These are phyloP conservation scores for Hesperia comma DNA, from an alignment of 2,888 invertebrate species.

Conservation along the genomic window DNA sequence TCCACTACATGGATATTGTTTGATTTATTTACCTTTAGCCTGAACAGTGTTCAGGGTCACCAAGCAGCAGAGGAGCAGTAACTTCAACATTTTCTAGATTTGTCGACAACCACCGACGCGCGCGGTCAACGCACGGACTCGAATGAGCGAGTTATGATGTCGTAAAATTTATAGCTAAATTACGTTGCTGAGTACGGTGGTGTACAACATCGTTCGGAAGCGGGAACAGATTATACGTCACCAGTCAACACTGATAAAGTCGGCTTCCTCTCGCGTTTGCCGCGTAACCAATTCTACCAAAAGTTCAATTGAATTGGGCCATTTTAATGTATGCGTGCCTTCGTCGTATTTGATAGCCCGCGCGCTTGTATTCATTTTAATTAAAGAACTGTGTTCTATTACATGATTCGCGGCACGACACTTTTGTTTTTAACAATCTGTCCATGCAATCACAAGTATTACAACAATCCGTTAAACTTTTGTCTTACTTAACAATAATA, in stretches of 20 bases:
- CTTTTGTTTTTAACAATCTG: constrained; percentile 2
- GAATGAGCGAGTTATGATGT: constrained; percentile 50
- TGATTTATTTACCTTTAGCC: constrained; percentile 21
- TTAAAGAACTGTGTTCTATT: no score
- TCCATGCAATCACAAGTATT: neutral
- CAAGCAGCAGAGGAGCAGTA: constrained; percentile 48
- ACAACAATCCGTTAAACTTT: neutral
- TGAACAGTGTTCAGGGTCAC: constrained; percentile 43
- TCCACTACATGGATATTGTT: neutral
- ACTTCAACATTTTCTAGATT: constrained; percentile 53
- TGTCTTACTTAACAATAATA: no score
- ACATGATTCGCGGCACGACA: no score
- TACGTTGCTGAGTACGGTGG: constrained; percentile 55
- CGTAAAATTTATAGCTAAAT: constrained; percentile 51
- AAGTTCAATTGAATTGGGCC: constrained; percentile 17
- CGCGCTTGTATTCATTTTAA: neutral
- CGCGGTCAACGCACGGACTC: constrained; percentile 59
- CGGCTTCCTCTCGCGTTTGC: constrained; percentile 27
- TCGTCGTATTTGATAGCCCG: no score
- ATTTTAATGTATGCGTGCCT: neutral
- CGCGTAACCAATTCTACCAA: constrained; percentile 13
- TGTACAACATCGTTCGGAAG: constrained; percentile 53
- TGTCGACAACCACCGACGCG: constrained; percentile 46
- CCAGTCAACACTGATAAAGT: constrained; percentile 27
- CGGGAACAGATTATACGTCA: constrained; percentile 53